Conservation (phyloP, 1,140 invertebrate species). For the Oryzaephilus surinamensis region DNA sequence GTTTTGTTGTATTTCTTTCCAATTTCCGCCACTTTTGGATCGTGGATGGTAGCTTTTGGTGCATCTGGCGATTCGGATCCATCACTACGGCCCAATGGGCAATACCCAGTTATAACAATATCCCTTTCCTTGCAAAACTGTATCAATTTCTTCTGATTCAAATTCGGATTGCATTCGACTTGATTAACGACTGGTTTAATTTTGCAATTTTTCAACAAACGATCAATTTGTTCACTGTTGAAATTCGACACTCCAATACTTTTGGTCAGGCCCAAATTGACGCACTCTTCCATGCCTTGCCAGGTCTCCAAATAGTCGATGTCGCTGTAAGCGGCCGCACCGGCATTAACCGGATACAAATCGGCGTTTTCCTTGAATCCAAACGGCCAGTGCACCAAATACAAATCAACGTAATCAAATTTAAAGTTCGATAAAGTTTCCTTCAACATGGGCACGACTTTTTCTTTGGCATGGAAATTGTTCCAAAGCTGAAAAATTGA, state of each 20-base stretch:
- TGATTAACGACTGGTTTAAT: constrained; percentile 73
- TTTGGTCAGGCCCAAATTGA: constrained; percentile 55
- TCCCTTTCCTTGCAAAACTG: constrained; percentile 48
- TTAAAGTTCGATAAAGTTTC: constrained; percentile 55
- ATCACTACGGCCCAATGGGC: constrained; percentile 46
- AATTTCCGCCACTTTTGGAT: constrained; percentile 45
- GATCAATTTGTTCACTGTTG: constrained; percentile 63
- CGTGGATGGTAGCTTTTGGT: constrained; percentile 42
- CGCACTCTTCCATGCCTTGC: constrained; percentile 60
- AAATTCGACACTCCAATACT: constrained; percentile 88
- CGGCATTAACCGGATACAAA: constrained; percentile 32
- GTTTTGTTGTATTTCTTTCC: constrained; percentile 55
- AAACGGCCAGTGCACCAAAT: constrained; percentile 74
- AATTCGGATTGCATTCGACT: constrained; percentile 65
- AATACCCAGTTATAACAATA: constrained; percentile 50
- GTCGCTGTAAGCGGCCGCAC: constrained; percentile 37
- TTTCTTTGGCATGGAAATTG: constrained; percentile 46
- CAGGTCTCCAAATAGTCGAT: constrained; percentile 55
- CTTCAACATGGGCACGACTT: constrained; percentile 43
- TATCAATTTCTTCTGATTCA: constrained; percentile 52
- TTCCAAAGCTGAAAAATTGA: constrained; percentile 51
- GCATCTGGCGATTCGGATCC: constrained; percentile 39
- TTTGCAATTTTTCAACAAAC: constrained; percentile 48
- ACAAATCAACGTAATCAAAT: constrained; percentile 70
- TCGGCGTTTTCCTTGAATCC: constrained; percentile 41